Conservation (phyloP, 2,797 vertebrate genomes). For the Podargus strigoides region DNA sequence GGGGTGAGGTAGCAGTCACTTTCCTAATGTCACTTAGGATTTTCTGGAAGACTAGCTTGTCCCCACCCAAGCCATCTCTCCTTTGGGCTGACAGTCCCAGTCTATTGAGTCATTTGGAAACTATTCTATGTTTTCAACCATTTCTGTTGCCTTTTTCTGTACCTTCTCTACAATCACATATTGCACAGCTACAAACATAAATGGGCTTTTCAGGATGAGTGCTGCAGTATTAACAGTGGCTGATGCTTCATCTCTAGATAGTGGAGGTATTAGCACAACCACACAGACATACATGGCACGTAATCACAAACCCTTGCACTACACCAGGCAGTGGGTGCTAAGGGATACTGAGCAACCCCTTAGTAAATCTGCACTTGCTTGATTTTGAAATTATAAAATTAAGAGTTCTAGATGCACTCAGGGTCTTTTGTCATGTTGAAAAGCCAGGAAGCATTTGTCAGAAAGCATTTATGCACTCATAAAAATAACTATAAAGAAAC, state of each 20-base stretch:
- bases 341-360: not conserved
- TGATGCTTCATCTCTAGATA: not conserved
- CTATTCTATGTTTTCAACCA: not conserved
- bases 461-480: not conserved
- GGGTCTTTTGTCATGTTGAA: not conserved
- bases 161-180: not conserved
- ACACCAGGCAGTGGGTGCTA: not conserved
- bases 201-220: not conserved
- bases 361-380: not conserved
- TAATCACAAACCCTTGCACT: not conserved
- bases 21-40: not conserved
- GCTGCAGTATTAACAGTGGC: not conserved
- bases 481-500: not conserved
- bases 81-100: not conserved
- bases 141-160: not conserved
- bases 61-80: not conserved
- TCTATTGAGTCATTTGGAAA: not conserved
- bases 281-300: not conserved
- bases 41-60: not conserved
- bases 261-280: not conserved
- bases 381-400: not conserved
- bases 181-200: not conserved
- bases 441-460: not conserved
- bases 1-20: not conserved
- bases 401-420: not conserved